Conservation (phyloP, 2,888 invertebrate genomes). For the Dastarcus helophoroides region DNA sequence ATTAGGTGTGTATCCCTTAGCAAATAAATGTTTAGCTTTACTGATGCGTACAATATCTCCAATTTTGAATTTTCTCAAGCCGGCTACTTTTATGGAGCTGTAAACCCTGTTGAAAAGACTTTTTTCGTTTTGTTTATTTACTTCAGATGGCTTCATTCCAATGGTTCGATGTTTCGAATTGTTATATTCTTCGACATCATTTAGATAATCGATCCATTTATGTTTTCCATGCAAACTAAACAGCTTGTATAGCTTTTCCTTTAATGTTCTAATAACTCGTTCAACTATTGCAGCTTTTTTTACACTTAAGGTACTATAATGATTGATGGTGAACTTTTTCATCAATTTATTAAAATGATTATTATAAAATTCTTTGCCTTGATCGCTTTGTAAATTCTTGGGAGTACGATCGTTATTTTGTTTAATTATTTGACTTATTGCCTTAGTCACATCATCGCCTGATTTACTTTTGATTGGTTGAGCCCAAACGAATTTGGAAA, state of each 20-base stretch:
- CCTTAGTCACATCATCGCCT: slow-evolving; percentile 19
- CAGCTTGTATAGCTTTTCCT: slow-evolving; percentile 20
- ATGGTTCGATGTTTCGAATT: slow-evolving; percentile 26
- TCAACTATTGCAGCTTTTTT: slow-evolving; percentile 18
- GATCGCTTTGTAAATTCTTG: slow-evolving; percentile 23
- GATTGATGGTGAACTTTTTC: slow-evolving; percentile 18
- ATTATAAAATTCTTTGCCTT: slow-evolving; percentile 25
- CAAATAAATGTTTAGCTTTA: slow-evolving; percentile 24
- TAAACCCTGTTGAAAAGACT: slow-evolving; percentile 15
- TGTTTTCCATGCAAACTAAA: slow-evolving; percentile 23
- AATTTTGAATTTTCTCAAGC: slow-evolving; percentile 18
- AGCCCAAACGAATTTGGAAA: slow-evolving; percentile 32
- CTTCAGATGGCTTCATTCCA: slow-evolving; percentile 23
- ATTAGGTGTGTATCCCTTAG: slow-evolving; percentile 27
- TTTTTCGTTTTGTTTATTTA: slow-evolving; percentile 25
- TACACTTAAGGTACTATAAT: slow-evolving; percentile 16
- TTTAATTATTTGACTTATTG: slow-evolving; percentile 13
- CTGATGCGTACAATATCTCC: slow-evolving; percentile 25
- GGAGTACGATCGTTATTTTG: slow-evolving; percentile 10
- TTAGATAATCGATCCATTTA: slow-evolving; percentile 19
- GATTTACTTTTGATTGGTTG: slow-evolving; percentile 26
- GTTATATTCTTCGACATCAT: slow-evolving; percentile 22
- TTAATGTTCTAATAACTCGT: slow-evolving; percentile 20
- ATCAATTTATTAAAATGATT: slow-evolving; percentile 18
- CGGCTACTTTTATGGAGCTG: too few species aligned